A percentile compares a stretch with the other conserved stretches of the same genome.
Evolutionary conservation across 1,140 invertebrate genomes (phyloP).

Genomic region (Hylyphantes graminicola): DNA sequence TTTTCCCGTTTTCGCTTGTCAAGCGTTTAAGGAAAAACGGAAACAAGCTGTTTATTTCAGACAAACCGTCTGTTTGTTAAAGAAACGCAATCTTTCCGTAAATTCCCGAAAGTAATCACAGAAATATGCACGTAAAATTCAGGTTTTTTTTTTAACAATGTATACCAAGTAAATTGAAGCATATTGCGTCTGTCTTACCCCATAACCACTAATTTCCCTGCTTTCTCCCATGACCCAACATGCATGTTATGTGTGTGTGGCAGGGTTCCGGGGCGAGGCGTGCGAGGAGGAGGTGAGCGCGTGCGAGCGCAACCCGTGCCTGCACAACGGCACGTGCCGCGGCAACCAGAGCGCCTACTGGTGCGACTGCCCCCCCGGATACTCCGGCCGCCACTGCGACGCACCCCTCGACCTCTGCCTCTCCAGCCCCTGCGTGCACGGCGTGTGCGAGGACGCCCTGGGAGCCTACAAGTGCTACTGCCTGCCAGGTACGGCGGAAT

Average conservation of each 20-base stretch:
- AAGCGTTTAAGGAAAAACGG: too few relatives aligned
- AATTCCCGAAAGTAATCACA: too few relatives aligned
- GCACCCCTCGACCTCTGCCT: slow-evolving; percentile 67
- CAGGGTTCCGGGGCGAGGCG: slow-evolving; percentile 65
- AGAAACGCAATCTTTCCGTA: too few relatives aligned
- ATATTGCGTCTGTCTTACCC: too few relatives aligned
- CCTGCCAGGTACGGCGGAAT: slow-evolving; percentile 59
- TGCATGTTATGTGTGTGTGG: neutral
- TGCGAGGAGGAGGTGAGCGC: slow-evolving; percentile 63
- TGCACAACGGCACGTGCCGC: slow-evolving; percentile 68
- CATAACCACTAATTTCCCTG: too few relatives aligned
- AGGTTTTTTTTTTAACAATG: too few relatives aligned
- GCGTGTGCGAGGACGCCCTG: slow-evolving; percentile 69
- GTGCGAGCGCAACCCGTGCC: slow-evolving; percentile 66
- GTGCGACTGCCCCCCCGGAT: slow-evolving; percentile 68
- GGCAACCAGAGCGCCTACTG: slow-evolving; percentile 66
- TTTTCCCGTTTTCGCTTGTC: too few relatives aligned
- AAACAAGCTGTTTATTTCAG: too few relatives aligned
- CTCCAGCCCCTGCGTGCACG: slow-evolving; percentile 68
- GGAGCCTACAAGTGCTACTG: slow-evolving; percentile 65
- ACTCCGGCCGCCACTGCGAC: slow-evolving; percentile 67
- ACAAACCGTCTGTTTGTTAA: too few relatives aligned
- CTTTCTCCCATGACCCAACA: too few relatives aligned
- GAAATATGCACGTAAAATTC: too few relatives aligned
- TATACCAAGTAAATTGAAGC: too few relatives aligned